Base-by-base conservation (phyloP, 2,113 vertebrate genomes). In the Ahaetulla prasina region DNA sequence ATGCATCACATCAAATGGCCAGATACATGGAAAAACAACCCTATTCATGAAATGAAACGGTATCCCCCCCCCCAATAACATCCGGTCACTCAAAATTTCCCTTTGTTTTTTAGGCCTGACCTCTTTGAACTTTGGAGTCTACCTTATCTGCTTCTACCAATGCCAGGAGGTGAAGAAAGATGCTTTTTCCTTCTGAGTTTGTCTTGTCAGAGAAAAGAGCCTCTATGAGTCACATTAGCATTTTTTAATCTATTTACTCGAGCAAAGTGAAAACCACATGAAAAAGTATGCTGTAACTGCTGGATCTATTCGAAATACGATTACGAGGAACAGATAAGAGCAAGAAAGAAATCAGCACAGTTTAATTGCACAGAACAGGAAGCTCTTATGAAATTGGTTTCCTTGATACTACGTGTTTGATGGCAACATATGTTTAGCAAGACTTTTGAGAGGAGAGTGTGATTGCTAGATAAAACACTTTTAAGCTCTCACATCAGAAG, bases 31-130 rank as follows among this genome's bases (percentile, higher is more conserved):
- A 57, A 47, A 45, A n/a, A 53, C 47, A 53, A 91, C 4, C 94
- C 50, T 91, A 25, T 89, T 30, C 27, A 47, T 92, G 92, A 92
- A 92, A 16, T 3, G 2, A 0, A 89, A 86, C 43, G 90, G 88
- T 93, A 85, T 4, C 86, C 52, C 95, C 87, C 85, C 8, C 60
- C 10, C 27, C 8, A 92, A 0, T 95, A 92, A 92, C 94, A 90
- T 49, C 8, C 86, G 94, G 94, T 90, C 94, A 88, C 54, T 47
- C 49, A 92, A 22, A 87, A 93, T 92, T 87, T 94, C 54, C 25
- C 55, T 80, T 35, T 54, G 9, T 91, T 63, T 80, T 92, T 43
- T 12, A 54, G 55, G 35, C 84, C 23, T 43, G 3, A 74, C 63
- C 57, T 92, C 27, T 39, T 85, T 90, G 54, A 94, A 88, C 92